phyloP scores from a whole-genome alignment of 2,113 vertebrate species.

The Marmota monax region DNA sequence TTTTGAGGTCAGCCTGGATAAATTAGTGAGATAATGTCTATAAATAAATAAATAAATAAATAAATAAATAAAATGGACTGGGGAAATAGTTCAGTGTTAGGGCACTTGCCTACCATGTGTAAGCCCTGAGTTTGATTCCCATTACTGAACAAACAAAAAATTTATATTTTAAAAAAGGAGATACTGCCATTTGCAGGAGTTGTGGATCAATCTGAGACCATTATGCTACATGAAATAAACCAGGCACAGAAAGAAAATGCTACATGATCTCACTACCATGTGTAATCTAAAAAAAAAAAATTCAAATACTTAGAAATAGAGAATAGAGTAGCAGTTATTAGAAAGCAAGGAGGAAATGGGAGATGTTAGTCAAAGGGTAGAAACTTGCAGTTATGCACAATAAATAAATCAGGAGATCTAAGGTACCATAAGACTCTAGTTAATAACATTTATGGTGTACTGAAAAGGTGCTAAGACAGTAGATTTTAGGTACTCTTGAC shows the following conservation, averaged over 20 bases:
- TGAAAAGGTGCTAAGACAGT: neutral
- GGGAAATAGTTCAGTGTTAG: neutral
- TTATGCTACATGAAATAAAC: neutral
- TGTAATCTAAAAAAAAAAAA: neutral
- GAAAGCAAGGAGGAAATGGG: neutral
- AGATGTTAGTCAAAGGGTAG: neutral
- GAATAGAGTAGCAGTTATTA: neutral
- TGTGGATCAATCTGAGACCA: neutral
- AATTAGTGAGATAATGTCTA: neutral
- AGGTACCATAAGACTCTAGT: too few relatives aligned
- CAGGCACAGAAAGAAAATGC: neutral
- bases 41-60: neutral
- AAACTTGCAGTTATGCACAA: neutral
- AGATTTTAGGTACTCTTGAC: neutral
- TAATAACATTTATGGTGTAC: neutral
- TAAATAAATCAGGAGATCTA: neutral
- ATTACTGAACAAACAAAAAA: neutral
- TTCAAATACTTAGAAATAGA: neutral
- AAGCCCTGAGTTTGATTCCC: neutral
- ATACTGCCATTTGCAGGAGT: neutral
- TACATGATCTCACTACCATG: neutral
- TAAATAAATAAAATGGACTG: neutral
- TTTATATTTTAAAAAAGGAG: neutral
- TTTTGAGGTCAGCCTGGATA: neutral
- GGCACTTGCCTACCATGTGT: neutral